Base-by-base conservation (phyloP, 2,113 vertebrate genomes). In the Chroicocephalus ridibundus region DNA sequence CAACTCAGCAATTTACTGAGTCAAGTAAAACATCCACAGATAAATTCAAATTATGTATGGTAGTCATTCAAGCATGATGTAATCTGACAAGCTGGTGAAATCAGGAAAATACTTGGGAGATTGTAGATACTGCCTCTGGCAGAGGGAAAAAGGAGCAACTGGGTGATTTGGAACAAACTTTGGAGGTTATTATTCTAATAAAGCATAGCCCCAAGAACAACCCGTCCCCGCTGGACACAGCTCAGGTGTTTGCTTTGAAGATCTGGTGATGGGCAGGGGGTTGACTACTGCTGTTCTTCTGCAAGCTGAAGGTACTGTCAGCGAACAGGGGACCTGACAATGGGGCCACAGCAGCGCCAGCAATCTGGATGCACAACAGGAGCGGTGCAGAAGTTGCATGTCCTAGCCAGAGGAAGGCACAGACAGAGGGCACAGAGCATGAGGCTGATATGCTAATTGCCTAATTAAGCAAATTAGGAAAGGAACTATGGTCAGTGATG, bases 261-360 rank as follows among this genome's bases (percentile, higher is more conserved):
- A 17, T 12, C 40, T 86, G 42, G 27, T 2, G 19, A 40, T 4
- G 80, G 40, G 13, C 18, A 60, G 15, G 13, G 16, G 11, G 12
- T 11, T 60, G 14, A n/a, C 29, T 42, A 8, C 26, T 49, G 58
- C 25, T 84, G 54, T 31, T 81, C 3, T 36, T 70, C 25, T 65
- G 22, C 5, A 27, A 34, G 15, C 18, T 18, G 4, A 34, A 86
- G 31, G 29, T 24, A 10, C 4, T 15, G 3, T 4, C 0, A 2
- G 34, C 15, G 8, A 62, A 6, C 8, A 20, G 29, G 12, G 21
- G 4, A 71, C 13, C 27, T 51, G 47, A 5, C 2, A 38, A 20
- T 14, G 20, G 20, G n/a, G 11, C 29, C 9, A 15, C 21, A 90
- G 38, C 32, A 36, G n/a, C 1, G 0, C 13, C 38, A 25, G 15